Evolutionary conservation across 1,140 invertebrate species (phyloP).

Genomic region (Cepaea nemoralis): DNA sequence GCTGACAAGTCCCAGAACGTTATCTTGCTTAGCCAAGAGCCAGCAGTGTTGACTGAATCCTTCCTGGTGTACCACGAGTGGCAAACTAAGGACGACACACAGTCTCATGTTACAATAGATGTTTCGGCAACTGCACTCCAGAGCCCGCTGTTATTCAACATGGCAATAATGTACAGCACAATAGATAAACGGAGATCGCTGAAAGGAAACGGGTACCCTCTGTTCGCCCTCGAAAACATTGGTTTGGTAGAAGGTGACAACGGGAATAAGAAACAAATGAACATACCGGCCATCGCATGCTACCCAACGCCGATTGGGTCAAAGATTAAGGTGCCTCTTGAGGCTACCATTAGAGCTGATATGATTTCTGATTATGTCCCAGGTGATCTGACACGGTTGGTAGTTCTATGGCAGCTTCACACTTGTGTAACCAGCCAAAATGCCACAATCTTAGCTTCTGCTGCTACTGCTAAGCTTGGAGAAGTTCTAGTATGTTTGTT

Average conservation of each 20-base stretch:
- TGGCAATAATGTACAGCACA: slow-evolving; percentile 36
- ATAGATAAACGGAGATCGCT: slow-evolving; percentile 5
- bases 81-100: not conserved
- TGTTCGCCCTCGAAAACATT: slow-evolving; percentile 35
- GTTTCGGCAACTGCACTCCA: slow-evolving; percentile 24
- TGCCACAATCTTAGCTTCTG: slow-evolving; percentile 25
- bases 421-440: not conserved
- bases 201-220: slow-evolving; percentile 32
- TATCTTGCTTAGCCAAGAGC: slow-evolving; percentile 20
- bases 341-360: not conserved
- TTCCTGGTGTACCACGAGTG: slow-evolving; percentile 15
- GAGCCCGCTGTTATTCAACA: slow-evolving; percentile 24
- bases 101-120: not conserved
- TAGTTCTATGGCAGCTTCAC: slow-evolving; percentile 34
- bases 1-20: slow-evolving; percentile 19
- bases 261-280: not conserved
- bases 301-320: slow-evolving; percentile 30
- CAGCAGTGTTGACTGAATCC: slow-evolving; percentile 1
- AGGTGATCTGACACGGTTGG: slow-evolving; percentile 29
- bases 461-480: slow-evolving; percentile 2
- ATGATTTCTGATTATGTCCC: slow-evolving; percentile 22
- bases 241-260: not conserved
- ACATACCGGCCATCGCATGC: slow-evolving; percentile 15
- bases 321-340: slow-evolving; percentile 17
- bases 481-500: slow-evolving; percentile 20